Evolutionary conservation across 1,140 invertebrate species (phyloP).

Genomic region (Latrodectus geometricus): DNA sequence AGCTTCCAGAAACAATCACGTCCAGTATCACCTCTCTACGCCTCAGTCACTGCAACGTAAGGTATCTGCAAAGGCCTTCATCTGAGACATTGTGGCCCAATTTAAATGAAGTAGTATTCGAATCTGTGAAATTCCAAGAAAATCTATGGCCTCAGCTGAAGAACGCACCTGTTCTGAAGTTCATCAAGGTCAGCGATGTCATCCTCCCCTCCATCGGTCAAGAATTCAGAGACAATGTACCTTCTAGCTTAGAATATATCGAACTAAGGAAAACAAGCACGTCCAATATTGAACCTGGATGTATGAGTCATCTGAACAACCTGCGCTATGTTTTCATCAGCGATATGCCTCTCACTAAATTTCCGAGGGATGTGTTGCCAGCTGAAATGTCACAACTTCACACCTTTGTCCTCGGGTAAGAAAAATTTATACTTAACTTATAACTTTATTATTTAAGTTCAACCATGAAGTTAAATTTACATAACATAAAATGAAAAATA

Average conservation of each 20-base stretch:
- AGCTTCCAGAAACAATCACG: constrained; percentile 9
- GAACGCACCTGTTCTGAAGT: background rate
- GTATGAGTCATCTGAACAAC: constrained; percentile 37
- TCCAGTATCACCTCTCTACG: background rate
- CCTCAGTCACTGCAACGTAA: constrained; percentile 5
- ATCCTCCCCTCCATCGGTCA: constrained; percentile 15
- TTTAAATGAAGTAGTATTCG: constrained; percentile 33
- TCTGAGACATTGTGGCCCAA: constrained; percentile 14
- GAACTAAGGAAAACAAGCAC: constrained; percentile 33
- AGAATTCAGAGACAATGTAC: constrained; percentile 6
- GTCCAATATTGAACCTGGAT: constrained; percentile 10
- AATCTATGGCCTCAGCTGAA: constrained; percentile 21
- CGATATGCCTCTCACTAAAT: constrained; percentile 21
- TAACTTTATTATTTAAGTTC: too few relatives aligned
- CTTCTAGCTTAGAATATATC: constrained; percentile 8
- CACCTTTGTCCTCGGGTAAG: constrained; percentile 41
- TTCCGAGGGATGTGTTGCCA: constrained; percentile 30
- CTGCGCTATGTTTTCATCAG: constrained; percentile 12
- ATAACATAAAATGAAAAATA: too few relatives aligned
- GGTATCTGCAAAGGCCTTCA: background rate
- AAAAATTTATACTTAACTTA: too few relatives aligned
- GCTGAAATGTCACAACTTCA: constrained; percentile 8
- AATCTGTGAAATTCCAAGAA: constrained; percentile 5
- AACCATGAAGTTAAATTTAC: too few relatives aligned
- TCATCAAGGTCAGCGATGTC: constrained; percentile 10